Percentiles rank a stretch among this genome's conserved stretches.
Conservation (phyloP, 2,113 vertebrate species). For the Pardalotus punctatus region DNA sequence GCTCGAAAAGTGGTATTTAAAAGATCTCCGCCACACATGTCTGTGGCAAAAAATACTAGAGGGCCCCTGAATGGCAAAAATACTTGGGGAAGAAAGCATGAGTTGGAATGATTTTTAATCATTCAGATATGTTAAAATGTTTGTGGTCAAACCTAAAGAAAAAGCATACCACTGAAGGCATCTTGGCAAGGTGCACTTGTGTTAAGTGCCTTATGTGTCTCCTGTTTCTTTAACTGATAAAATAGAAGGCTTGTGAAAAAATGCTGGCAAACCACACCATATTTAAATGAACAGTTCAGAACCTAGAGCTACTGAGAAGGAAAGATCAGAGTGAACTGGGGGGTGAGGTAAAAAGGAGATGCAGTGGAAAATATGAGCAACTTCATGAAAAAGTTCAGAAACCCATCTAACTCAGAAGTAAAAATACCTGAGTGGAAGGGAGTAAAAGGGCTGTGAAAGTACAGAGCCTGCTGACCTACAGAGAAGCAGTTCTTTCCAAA, state of each 20-base stretch:
- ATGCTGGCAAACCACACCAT: not conserved
- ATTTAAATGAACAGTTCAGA: slow-evolving; percentile 38
- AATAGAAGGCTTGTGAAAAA: slow-evolving; percentile 11
- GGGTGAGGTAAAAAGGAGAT: not conserved
- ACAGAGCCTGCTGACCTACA: not conserved
- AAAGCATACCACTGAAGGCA: not conserved
- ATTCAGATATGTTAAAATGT: not conserved
- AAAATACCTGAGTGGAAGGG: not conserved
- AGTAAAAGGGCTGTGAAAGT: not conserved
- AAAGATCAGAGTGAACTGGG: slow-evolving; percentile 4
- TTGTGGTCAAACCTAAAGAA: not conserved
- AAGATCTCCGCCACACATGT: not conserved
- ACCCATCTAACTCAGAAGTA: not conserved
- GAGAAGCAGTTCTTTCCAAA: not conserved
- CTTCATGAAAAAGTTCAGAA: not conserved
- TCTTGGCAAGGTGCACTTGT: not conserved
- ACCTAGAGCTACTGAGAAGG: not conserved
- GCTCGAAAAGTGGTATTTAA: not conserved
- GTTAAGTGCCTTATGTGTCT: not conserved
- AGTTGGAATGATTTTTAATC: not conserved
- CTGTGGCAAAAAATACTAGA: not conserved
- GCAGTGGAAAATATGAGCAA: slow-evolving; percentile 26
- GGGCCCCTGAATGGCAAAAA: not conserved
- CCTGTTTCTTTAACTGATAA: slow-evolving; percentile 29
- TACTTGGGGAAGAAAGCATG: not conserved